These are phyloP conservation scores for Sialia sialis DNA, from an alignment of 2,113 vertebrate species.

Conservation along the genomic window DNA sequence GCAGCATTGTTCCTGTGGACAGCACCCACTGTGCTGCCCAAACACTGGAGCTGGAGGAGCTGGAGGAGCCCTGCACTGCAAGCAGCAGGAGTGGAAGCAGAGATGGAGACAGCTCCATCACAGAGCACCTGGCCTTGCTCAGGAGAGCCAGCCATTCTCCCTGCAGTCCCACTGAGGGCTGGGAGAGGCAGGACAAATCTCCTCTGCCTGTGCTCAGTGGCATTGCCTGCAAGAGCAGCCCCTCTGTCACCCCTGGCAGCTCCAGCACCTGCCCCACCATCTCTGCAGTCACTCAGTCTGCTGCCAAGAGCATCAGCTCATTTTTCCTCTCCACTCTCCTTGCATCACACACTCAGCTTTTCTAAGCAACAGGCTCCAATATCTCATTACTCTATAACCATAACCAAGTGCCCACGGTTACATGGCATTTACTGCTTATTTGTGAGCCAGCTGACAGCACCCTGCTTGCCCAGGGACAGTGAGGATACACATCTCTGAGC, in stretches of 20 bases:
- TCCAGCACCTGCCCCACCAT: neutral
- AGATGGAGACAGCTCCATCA: neutral
- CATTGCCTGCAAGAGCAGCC: accelerated
- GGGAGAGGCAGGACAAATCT: neutral
- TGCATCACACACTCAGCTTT: neutral
- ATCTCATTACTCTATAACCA: neutral
- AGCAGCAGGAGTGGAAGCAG: neutral
- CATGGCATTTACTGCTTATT: neutral
- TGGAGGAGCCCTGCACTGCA: neutral
- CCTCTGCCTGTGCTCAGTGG: neutral
- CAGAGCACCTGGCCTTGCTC: neutral
- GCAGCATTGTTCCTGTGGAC: neutral
- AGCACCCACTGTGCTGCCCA: accelerated
- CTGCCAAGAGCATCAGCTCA: neutral
- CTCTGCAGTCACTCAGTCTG: neutral
- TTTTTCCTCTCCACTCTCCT: neutral
- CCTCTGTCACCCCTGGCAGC: neutral
- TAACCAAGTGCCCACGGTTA: neutral
- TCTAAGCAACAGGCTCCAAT: neutral
- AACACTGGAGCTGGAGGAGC: neutral
- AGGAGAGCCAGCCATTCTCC: neutral
- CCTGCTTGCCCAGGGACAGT: neutral
- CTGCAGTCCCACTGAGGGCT: neutral
- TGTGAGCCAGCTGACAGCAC: neutral
- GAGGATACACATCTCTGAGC: accelerated